A percentile compares a stretch with the other conserved stretches of the same genome.
Evolutionary conservation across 2,888 invertebrate genomes (phyloP).

Genomic region (Hyposoter dolosus): DNA sequence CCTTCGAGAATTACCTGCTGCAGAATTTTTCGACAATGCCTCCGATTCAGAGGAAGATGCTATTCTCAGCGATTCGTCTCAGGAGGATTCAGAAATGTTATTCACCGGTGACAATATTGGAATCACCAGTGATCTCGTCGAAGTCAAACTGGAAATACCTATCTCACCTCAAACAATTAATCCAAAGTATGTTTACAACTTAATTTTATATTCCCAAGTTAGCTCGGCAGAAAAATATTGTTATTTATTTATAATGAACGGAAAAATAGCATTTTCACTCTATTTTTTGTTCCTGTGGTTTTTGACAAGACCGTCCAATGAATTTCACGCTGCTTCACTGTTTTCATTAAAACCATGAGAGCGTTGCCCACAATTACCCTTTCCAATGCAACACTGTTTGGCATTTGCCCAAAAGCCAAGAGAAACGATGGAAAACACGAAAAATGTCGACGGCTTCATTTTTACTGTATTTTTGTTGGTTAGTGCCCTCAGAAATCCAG

Average conservation of each 20-base stretch:
- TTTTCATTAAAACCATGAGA: no score
- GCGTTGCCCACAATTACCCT: no score
- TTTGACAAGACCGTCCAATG: no score
- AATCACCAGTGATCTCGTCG: slow-evolving; percentile 1
- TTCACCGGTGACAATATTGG: background rate
- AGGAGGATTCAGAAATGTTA: background rate
- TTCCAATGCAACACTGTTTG: no score
- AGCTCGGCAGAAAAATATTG: background rate
- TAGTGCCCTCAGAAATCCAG: no score
- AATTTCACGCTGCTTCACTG: no score
- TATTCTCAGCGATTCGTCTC: slow-evolving; percentile 1
- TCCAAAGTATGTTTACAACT: background rate
- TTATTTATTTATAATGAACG: background rate
- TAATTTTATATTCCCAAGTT: background rate
- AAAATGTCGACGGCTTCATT: no score
- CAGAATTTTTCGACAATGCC: slow-evolving; percentile 3
- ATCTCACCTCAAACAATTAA: background rate
- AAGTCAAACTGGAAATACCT: slow-evolving; percentile 6
- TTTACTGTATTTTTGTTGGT: no score
- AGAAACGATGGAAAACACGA: no score
- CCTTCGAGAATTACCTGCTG: slow-evolving; percentile 3
- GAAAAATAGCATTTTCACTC: no score
- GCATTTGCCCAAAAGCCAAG: no score
- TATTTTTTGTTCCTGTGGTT: no score
- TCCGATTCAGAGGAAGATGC: slow-evolving; percentile 12